phyloP scores from a whole-genome alignment of 2,797 vertebrate species.

The Tangara arthus region DNA sequence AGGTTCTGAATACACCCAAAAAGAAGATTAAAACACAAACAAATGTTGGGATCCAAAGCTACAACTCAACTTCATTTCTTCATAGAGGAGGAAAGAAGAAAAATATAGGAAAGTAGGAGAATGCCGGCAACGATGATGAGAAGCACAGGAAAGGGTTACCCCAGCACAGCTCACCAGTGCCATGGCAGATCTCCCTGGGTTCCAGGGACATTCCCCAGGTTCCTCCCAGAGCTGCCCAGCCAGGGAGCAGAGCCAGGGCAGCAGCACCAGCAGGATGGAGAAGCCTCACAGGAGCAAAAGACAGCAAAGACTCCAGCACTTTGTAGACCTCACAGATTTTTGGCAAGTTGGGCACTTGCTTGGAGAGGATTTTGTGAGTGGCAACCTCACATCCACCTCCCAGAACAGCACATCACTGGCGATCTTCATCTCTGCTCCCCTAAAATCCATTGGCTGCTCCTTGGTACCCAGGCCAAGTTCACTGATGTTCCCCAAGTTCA shows the following conservation, averaged over 20 bases:
- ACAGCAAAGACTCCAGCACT: neutral
- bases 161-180: neutral
- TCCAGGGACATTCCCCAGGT: fast-evolving
- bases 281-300: neutral
- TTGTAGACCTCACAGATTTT: neutral
- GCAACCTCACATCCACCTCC: neutral
- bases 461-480: fast-evolving
- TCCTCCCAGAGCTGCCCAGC: neutral
- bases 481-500: neutral
- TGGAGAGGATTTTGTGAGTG: neutral
- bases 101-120: neutral
- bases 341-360: neutral
- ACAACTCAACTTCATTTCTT: neutral
- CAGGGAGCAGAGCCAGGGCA: neutral
- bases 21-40: neutral
- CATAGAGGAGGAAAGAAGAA: fast-evolving
- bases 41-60: neutral
- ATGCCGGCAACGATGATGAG: neutral
- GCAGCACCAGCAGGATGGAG: neutral
- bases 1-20: neutral
- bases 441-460: neutral
- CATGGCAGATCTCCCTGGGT: neutral
- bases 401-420: neutral
- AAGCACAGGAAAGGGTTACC: neutral
- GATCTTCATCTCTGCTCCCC: neutral